Evolutionary conservation across 2,888 invertebrate species (phyloP).

Genomic region (Agonopterix arenella): DNA sequence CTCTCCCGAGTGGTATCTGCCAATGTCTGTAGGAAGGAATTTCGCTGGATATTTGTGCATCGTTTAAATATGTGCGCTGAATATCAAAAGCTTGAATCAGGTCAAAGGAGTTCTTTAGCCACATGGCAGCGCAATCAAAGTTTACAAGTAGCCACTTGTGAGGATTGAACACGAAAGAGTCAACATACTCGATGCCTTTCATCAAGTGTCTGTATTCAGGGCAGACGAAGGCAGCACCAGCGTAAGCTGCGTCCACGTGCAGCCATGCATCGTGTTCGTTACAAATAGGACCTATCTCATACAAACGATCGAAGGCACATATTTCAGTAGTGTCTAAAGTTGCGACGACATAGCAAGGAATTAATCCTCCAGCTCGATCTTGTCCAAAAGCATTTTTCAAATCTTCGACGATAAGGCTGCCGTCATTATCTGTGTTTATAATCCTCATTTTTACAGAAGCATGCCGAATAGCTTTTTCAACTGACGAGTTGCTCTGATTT

Average conservation of each 20-base stretch:
- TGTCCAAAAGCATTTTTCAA: constrained; percentile 83
- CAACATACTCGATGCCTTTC: constrained; percentile 86
- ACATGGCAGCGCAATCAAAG: constrained; percentile 96
- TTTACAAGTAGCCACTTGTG: constrained; percentile 97
- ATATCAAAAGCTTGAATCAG: constrained; percentile 92
- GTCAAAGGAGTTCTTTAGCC: constrained; percentile 88
- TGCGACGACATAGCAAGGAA: constrained; percentile 91
- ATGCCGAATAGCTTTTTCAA: constrained; percentile 90
- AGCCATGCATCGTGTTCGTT: constrained; percentile 87
- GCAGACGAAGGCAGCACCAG: constrained; percentile 93
- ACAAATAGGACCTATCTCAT: constrained; percentile 90
- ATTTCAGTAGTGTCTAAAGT: constrained; percentile 93
- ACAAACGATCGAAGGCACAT: constrained; percentile 91
- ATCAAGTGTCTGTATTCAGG: constrained; percentile 92
- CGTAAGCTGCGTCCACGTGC: constrained; percentile 98
- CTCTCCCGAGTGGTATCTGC: constrained; percentile 91
- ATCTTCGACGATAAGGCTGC: constrained; percentile 80
- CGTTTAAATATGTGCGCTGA: constrained; percentile 88
- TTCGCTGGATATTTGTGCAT: constrained; percentile 76
- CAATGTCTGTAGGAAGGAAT: constrained; percentile 84
- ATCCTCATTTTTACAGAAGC: constrained; percentile 87
- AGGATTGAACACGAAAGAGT: constrained; percentile 95
- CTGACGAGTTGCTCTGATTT: constrained; percentile 92
- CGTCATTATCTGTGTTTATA: constrained; percentile 81
- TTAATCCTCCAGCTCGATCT: constrained; percentile 86